Evolutionary conservation across 2,797 vertebrate genomes (phyloP).

Genomic region (Novumbra hubbsi): DNA sequence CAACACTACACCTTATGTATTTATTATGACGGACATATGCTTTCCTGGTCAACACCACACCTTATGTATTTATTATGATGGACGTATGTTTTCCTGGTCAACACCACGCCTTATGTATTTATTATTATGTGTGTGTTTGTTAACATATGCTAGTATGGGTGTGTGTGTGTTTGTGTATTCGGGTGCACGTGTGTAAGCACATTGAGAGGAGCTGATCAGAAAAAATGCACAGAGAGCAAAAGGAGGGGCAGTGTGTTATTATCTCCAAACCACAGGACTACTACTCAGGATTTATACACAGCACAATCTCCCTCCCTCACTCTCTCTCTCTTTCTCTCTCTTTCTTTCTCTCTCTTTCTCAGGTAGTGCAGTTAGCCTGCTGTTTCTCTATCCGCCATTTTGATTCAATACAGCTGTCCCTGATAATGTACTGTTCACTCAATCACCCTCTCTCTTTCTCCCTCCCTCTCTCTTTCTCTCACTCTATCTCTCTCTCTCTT

Average conservation of each 20-base stretch:
- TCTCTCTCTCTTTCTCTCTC: constrained; percentile 24
- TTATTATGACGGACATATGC: no score
- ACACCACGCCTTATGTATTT: constrained; percentile 19
- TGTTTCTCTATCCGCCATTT: constrained; percentile 75
- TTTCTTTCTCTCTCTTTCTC: constrained; percentile 58
- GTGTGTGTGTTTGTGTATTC: constrained; percentile 27
- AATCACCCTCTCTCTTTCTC: constrained; percentile 66
- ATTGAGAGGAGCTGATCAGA: constrained; percentile 67
- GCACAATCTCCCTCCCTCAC: constrained; percentile 47
- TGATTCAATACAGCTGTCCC: constrained; percentile 80
- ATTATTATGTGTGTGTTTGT: constrained; percentile 31
- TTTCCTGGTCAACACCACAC: no score
- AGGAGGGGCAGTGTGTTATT: constrained; percentile 69
- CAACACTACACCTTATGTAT: no score
- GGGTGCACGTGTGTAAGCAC: constrained; percentile 34
- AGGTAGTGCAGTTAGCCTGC: constrained; percentile 71
- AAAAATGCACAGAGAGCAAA: constrained; percentile 78
- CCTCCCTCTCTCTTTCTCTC: constrained; percentile 66
- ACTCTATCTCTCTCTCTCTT: constrained; percentile 57
- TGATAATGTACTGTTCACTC: constrained; percentile 77
- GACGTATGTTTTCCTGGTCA: no score
- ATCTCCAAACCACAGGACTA: constrained; percentile 72
- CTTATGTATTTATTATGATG: no score
- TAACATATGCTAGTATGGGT: constrained; percentile 27
- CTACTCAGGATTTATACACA: constrained; percentile 71